Evolutionary conservation across 53 echinoderm and acorn worm species (phyloP).

Genomic region (Pentamera pediparva): DNA sequence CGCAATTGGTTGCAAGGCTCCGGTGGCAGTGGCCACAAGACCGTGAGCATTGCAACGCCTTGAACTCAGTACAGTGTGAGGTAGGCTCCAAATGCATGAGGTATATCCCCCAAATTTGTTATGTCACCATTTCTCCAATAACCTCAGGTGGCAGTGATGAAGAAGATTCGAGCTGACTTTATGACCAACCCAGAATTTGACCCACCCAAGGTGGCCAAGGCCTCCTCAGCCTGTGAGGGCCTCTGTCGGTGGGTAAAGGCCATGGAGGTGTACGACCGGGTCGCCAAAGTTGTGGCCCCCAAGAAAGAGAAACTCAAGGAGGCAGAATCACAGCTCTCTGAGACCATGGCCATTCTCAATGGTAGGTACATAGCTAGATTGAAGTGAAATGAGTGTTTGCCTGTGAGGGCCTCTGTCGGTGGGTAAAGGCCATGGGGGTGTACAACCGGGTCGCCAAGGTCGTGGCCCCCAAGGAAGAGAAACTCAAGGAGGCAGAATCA

Average conservation of each 20-base stretch:
- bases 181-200: constrained; percentile 95
- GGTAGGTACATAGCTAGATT: constrained; percentile 32
- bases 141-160: constrained; percentile 67
- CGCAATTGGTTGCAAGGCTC: too few relatives aligned
- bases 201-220: constrained; percentile 86
- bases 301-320: constrained; percentile 98
- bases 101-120: too few relatives aligned
- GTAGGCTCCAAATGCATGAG: too few relatives aligned
- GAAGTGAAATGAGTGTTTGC: constrained; percentile 27
- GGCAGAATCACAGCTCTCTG: constrained; percentile 73
- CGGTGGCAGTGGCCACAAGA: too few relatives aligned
- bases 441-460: constrained; percentile 98
- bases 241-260: constrained; percentile 75
- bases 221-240: constrained; percentile 93
- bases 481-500: constrained; percentile 89
- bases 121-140: not conserved
- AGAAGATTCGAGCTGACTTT: constrained; percentile 91
- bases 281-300: constrained; percentile 97
- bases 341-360: constrained; percentile 91
- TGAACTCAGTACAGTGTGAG: too few relatives aligned
- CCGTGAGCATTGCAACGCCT: too few relatives aligned
- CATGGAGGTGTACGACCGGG: constrained; percentile 98
- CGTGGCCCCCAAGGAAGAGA: constrained; percentile 97
- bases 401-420: constrained; percentile 66
- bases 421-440: constrained; percentile 92